A percentile compares a stretch with the other conserved stretches of the same genome.
Evolutionary conservation across 1,140 invertebrate species (phyloP).

Genomic region (Papilio glaucus): DNA sequence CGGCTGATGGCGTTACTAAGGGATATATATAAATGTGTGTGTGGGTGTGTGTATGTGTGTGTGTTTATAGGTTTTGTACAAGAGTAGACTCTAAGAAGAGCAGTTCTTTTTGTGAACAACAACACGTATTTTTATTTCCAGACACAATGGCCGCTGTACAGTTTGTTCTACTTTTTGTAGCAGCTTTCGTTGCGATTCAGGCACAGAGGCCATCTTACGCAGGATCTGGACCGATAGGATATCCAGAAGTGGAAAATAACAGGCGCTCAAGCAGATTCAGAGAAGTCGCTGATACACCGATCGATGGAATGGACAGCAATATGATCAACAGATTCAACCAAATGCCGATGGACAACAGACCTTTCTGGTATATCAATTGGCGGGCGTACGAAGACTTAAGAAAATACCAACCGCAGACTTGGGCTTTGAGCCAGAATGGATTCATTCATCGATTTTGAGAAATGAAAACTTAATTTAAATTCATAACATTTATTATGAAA

Average conservation of each 20-base stretch:
- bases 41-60: no score
- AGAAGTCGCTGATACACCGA: constrained; percentile 59
- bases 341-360: constrained; percentile 82
- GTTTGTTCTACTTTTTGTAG: constrained; percentile 46
- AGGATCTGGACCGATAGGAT: constrained; percentile 64
- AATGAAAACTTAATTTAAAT: not conserved
- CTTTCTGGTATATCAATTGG: constrained; percentile 85
- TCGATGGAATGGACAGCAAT: constrained; percentile 79
- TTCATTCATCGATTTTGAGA: constrained; percentile 47
- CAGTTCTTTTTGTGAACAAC: no score
- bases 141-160: constrained; percentile 60
- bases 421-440: constrained; percentile 52
- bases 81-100: not conserved
- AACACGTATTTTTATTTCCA: constrained; percentile 51
- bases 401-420: constrained; percentile 63
- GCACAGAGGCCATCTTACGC: constrained; percentile 73
- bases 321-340: constrained; percentile 79
- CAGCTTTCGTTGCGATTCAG: constrained; percentile 46
- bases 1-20: no score
- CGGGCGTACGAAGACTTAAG: constrained; percentile 77
- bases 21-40: no score
- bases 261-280: constrained; percentile 63
- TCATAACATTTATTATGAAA: constrained; percentile 1
- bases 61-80: no score
- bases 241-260: constrained; percentile 50